A percentile compares a stretch with the other conserved stretches of the same genome.
Conservation (phyloP, 2,113 vertebrate genomes). For the Otocyon megalotis region DNA sequence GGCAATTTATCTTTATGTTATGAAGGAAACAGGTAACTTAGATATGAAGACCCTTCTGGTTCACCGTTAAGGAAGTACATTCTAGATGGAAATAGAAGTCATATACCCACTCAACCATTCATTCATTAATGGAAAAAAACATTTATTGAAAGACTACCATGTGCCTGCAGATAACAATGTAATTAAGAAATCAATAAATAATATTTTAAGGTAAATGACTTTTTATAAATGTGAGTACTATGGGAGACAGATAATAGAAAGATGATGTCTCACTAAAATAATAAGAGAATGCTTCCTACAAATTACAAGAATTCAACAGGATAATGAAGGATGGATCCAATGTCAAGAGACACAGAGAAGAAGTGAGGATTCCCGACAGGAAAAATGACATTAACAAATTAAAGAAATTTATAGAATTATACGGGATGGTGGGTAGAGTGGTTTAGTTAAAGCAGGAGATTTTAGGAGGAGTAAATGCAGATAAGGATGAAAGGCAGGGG, state of each 20-base stretch:
- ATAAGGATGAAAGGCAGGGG: not conserved
- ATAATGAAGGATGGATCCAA: not conserved
- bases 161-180: not conserved
- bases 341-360: not conserved
- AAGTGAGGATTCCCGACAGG: not conserved
- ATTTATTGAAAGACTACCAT: not conserved
- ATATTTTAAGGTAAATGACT: not conserved
- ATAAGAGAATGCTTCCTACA: not conserved
- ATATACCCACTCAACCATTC: not conserved
- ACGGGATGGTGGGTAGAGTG: not conserved
- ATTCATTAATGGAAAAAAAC: not conserved
- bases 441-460: not conserved
- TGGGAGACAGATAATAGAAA: not conserved
- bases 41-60: not conserved
- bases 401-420: not conserved
- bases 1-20: not conserved
- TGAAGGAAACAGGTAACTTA: not conserved
- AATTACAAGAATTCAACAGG: not conserved
- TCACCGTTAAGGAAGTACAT: not conserved
- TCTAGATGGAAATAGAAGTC: not conserved
- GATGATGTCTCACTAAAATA: not conserved
- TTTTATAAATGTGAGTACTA: not conserved
- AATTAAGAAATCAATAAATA: conserved; percentile 29
- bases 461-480: not conserved
- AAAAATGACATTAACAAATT: not conserved